phyloP scores from a whole-genome alignment of 2,797 vertebrate species.

The Cyprinella venusta region DNA sequence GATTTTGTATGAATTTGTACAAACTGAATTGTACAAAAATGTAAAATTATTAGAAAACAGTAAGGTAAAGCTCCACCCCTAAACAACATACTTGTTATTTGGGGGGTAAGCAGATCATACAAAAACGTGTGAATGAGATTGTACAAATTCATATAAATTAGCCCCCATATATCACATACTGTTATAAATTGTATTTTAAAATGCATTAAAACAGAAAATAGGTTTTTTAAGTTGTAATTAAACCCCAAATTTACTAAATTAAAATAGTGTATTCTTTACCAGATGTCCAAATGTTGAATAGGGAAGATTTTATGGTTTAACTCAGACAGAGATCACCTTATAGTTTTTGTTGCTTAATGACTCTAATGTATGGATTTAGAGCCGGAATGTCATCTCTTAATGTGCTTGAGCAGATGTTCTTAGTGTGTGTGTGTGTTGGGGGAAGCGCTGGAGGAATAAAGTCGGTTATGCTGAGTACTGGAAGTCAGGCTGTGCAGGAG shows the following conservation, averaged over 20 bases:
- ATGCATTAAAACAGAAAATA: background rate
- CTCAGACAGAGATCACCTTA: constrained; percentile 14
- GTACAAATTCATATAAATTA: background rate
- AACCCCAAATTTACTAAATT: background rate
- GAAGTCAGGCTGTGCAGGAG: constrained; percentile 45
- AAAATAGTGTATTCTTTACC: background rate
- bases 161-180: background rate
- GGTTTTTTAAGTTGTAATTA: background rate
- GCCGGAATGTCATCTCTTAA: constrained; percentile 39
- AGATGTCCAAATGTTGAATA: constrained; percentile 23
- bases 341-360: constrained; percentile 31
- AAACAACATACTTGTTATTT: background rate
- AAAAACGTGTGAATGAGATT: background rate
- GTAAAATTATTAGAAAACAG: background rate
- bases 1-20: background rate
- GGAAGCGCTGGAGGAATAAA: constrained; percentile 30
- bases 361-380: constrained; percentile 30
- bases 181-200: background rate
- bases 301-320: constrained; percentile 7
- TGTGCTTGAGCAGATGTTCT: constrained; percentile 42
- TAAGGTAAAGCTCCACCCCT: background rate
- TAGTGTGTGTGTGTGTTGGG: constrained; percentile 21
- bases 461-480: constrained; percentile 21
- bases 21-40: background rate
- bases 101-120: background rate